Conservation (phyloP, 2,888 invertebrate genomes). For the Antheraea yamamai region DNA sequence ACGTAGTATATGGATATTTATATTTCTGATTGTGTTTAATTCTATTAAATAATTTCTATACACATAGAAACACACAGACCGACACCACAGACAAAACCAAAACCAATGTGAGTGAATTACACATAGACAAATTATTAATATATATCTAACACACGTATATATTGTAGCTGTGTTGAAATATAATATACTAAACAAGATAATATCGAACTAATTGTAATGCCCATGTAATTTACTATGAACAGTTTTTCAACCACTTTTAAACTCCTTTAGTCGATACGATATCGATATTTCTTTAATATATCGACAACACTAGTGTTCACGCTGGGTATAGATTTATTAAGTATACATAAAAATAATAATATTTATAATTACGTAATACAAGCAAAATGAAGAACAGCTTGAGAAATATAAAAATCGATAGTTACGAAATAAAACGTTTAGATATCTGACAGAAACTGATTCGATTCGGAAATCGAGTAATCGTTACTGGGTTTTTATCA, state of each 20-base stretch:
- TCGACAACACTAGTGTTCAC: too few species aligned
- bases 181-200: not conserved
- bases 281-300: not conserved
- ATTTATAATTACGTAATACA: not conserved
- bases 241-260: too few species aligned
- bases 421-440: not conserved
- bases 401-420: not conserved
- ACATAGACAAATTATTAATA: conserved; percentile 32
- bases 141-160: conserved; percentile 10
- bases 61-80: conserved; percentile 36
- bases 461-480: not conserved
- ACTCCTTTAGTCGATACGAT: not conserved
- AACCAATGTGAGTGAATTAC: conserved; percentile 53
- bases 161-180: conserved; percentile 23
- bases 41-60: conserved; percentile 29
- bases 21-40: conserved; percentile 24
- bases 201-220: not conserved
- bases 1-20: conserved; percentile 28
- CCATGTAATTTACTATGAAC: too few species aligned
- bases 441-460: not conserved
- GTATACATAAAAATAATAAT: too few species aligned
- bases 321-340: too few species aligned
- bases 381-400: not conserved
- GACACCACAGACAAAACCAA: conserved; percentile 41
- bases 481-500: not conserved